Evolutionary conservation across 1,140 invertebrate genomes (phyloP).

Genomic region (Drosophila sproati): DNA sequence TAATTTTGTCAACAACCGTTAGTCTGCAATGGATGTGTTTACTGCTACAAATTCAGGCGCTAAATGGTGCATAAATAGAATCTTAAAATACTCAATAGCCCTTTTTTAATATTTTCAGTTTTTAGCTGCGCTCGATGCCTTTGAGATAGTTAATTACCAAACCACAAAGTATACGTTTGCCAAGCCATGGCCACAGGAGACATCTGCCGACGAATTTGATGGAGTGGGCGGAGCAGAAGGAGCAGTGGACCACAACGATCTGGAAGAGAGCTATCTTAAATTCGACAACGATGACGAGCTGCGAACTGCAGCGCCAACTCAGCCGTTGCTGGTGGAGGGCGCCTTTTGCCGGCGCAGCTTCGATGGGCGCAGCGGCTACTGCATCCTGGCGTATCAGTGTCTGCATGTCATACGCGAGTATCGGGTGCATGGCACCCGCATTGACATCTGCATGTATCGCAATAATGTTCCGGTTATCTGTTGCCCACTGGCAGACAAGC

Average conservation of each 20-base stretch:
- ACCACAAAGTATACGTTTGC: slow-evolving; percentile 61
- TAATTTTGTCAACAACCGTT: slow-evolving; percentile 18
- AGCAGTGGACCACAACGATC: slow-evolving; percentile 1
- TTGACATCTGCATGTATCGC: slow-evolving; percentile 77
- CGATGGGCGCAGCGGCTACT: slow-evolving; percentile 77
- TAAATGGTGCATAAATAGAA: slow-evolving; percentile 31
- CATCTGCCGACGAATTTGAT: neutral
- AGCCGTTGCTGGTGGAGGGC: slow-evolving; percentile 55
- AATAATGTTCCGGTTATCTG: slow-evolving; percentile 79
- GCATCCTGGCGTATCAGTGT: slow-evolving; percentile 79
- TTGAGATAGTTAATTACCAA: slow-evolving; percentile 65
- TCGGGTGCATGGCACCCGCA: slow-evolving; percentile 70
- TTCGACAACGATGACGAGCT: slow-evolving; percentile 48
- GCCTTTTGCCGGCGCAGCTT: slow-evolving; percentile 79
- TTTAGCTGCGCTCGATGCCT: slow-evolving; percentile 49
- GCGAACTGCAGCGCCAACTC: neutral
- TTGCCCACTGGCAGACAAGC: slow-evolving; percentile 75
- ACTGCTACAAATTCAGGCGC: slow-evolving; percentile 9
- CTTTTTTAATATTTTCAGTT: neutral
- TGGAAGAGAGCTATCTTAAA: slow-evolving; percentile 51
- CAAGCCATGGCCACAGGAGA: slow-evolving; percentile 45
- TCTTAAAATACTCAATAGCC: neutral
- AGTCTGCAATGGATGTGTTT: slow-evolving; percentile 25
- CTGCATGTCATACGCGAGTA: slow-evolving; percentile 77
- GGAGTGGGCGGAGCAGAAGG: neutral